phyloP scores from a whole-genome alignment of 2,113 vertebrate genomes.

The Misgurnus mizolepis region DNA sequence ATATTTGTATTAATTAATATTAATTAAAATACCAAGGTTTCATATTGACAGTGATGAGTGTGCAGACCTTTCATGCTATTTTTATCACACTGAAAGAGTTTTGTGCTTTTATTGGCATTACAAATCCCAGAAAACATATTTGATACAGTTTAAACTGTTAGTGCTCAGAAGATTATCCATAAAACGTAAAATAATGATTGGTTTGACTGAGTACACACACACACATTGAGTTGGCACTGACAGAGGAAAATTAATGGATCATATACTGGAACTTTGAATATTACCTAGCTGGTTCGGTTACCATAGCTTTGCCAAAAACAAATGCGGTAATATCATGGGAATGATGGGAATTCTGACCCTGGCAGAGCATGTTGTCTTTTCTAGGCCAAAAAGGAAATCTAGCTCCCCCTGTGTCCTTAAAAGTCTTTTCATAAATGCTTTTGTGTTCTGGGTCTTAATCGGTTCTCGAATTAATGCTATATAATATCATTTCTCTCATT shows the following conservation, averaged over 20 bases:
- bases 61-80: background rate
- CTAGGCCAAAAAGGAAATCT: constrained; percentile 24
- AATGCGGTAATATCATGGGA: constrained; percentile 76
- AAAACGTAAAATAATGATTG: background rate
- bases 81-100: background rate
- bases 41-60: background rate
- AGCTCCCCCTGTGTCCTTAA: constrained; percentile 11
- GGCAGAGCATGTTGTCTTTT: constrained; percentile 26
- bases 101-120: no score
- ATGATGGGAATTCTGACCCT: constrained; percentile 56
- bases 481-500: constrained; percentile 3
- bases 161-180: no score
- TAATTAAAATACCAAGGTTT: no score
- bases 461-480: background rate
- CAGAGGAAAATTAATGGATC: constrained; percentile 56
- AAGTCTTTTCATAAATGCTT: background rate
- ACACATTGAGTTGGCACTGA: background rate
- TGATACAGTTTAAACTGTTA: background rate
- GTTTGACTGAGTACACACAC: background rate
- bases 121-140: no score
- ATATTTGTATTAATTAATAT: background rate
- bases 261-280: constrained; percentile 5
- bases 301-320: constrained; percentile 65
- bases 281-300: constrained; percentile 47
- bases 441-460: background rate